phyloP scores from a whole-genome alignment of 2,888 invertebrate genomes.

The Helleia helle region DNA sequence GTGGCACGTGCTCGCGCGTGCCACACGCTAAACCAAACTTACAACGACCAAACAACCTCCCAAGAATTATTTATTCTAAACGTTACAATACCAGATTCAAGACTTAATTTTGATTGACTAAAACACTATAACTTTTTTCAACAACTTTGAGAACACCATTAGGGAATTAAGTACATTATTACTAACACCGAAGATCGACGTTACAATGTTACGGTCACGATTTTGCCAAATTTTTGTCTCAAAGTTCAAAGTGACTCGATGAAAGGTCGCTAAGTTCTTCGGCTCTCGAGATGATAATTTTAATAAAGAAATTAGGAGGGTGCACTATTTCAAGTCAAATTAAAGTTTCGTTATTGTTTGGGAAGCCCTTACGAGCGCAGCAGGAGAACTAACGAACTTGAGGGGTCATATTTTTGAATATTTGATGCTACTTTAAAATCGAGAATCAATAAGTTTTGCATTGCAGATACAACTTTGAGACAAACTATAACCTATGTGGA shows the following conservation, averaged over 20 bases:
- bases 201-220: slow-evolving; percentile 26
- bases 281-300: slow-evolving; percentile 55
- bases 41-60: slow-evolving; percentile 27
- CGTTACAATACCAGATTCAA: slow-evolving; percentile 24
- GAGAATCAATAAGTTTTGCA: background rate
- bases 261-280: slow-evolving; percentile 54
- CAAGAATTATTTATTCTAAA: slow-evolving; percentile 22
- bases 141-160: slow-evolving; percentile 1
- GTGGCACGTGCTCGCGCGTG: slow-evolving; percentile 70
- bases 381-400: slow-evolving; percentile 30
- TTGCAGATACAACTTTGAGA: no score
- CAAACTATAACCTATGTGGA: no score
- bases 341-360: slow-evolving; percentile 57
- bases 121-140: slow-evolving; percentile 25
- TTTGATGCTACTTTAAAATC: slow-evolving; percentile 7
- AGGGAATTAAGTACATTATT: slow-evolving; percentile 19
- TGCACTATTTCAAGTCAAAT: slow-evolving; percentile 55
- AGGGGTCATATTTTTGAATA: slow-evolving; percentile 19
- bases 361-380: slow-evolving; percentile 37
- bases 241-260: slow-evolving; percentile 50
- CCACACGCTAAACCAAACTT: slow-evolving; percentile 22
- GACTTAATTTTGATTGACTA: slow-evolving; percentile 20
- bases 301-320: slow-evolving; percentile 58
- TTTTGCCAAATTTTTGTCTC: slow-evolving; percentile 25
- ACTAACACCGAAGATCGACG: slow-evolving; percentile 37